Base-by-base conservation (phyloP, 1,140 invertebrate species). In the Diploscapter pachys region DNA sequence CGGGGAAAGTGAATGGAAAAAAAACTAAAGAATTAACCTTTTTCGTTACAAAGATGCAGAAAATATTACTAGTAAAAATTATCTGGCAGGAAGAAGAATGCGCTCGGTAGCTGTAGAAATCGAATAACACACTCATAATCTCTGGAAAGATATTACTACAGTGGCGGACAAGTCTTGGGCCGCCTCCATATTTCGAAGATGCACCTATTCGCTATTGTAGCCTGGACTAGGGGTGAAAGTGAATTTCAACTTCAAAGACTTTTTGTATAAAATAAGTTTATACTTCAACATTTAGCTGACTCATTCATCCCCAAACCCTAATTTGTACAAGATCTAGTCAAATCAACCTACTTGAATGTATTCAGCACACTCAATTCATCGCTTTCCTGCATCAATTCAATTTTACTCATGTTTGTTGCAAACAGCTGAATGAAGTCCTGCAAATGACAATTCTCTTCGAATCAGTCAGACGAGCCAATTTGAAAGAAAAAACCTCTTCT, bases 361-460 rank as follows among this genome's bases (percentile, higher is more conserved):
- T 70, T 70, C 3, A 70, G 59, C 5, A 70, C 31, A 51, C 53
- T 59, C 3, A 70, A 59, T 52, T 70, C 68, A 13, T 70, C 68
- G 2, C 52, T 59, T 61, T 70, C 68, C 8, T 70, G 68, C 68
- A 70, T 70, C 56, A 70, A n/a, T n/a, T 70, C 68, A 50, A 70
- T 70, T 61, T 70, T 70, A 5, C 56, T 51, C 5, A 59, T 52
- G 5, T 70, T 59, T 5, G 51, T 5, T 4, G 68, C 68, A 13
- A 70, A 70, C 2, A 70, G 68, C 53, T 50, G 13, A 4, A 70
- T 5, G 31, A 70, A 6, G n/a, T 51, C 56, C 68, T 70, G n/a
- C 51, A 70, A 70, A n/a, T 5, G 4, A 63, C 31, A 5, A 6
- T 48, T 63, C 50, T 5, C 5, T 2, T 48, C 31, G 31, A 63